Evolutionary conservation across 2,113 vertebrate species (phyloP), one percentile per base, ranked within the genome.

Genomic region (Lanius collurio): DNA sequence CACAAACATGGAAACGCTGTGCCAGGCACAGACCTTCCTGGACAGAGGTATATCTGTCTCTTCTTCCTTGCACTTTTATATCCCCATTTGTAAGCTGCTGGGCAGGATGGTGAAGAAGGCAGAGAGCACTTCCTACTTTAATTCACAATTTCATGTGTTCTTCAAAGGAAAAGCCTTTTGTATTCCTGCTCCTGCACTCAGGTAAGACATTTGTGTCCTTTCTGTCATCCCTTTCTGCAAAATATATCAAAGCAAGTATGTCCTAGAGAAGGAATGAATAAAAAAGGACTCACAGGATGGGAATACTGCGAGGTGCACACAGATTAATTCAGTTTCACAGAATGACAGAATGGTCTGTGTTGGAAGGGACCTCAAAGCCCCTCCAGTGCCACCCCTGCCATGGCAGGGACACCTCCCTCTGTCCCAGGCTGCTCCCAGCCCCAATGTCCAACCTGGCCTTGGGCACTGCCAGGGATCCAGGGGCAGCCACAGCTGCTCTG

Each of bases 241-340:
- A 90, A 87, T 44, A 27, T 18, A 83, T 69, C 70, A 76, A 84
- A 78, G 57, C 22, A 82, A 64, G 47, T 17, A 13, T 79, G 28
- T 64, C 37, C 50, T 83, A 14, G 3, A 56, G 64, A 78, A 87
- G 12, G n/a, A 76, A 64, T 37, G 16, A 33, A 47, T 68, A 27
- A 39, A 49, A 70, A 87, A 46, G 11, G 15, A 33, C 21, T 20
- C 59, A 11, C 5, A 41, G 55, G 65, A 91, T 77, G 78, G 87
- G 75, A 93, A 97, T 97, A 91, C 91, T 76, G 96, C 97, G 96
- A 83, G 77, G 47, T 85, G 87, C 78, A 69, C 75, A 67, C 15
- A 69, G 65, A 89, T 77, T 87, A 78, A 80, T 77, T 83, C 50
- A 81, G 3, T 86, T 77, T 19, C 41, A 62, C 10, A n/a, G 28